Evolutionary conservation across 2,113 vertebrate genomes (phyloP).

Genomic region (Lophura nycthemera): DNA sequence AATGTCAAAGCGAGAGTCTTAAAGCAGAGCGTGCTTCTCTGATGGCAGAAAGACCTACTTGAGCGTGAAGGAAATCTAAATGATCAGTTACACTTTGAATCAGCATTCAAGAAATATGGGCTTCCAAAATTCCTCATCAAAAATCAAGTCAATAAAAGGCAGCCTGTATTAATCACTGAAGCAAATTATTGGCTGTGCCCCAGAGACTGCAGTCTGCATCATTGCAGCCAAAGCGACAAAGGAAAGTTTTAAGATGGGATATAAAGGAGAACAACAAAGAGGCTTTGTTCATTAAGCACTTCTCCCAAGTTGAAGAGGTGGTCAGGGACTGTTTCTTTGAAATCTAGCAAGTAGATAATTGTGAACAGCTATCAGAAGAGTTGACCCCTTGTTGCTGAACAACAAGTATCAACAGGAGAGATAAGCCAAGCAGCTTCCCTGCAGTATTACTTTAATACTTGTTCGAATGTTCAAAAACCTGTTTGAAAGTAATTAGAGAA

Average conservation of each 20-base stretch:
- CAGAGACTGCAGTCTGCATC: background rate
- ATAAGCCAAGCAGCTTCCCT: background rate
- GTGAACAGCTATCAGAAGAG: slow-evolving; percentile 5
- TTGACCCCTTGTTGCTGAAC: background rate
- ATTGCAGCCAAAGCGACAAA: background rate
- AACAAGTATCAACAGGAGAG: slow-evolving; percentile 5
- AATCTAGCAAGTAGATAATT: background rate
- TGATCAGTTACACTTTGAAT: background rate
- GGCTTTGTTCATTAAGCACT: background rate
- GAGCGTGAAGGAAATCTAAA: background rate
- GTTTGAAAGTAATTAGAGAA: background rate
- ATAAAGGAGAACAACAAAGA: slow-evolving; percentile 11
- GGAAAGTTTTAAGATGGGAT: slow-evolving; percentile 1
- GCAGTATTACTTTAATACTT: background rate
- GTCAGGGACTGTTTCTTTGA: slow-evolving; percentile 3
- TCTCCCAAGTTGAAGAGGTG: slow-evolving; percentile 12
- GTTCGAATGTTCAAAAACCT: background rate
- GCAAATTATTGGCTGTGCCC: background rate
- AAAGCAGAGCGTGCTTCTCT: background rate
- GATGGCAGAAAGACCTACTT: background rate
- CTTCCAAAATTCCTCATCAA: background rate
- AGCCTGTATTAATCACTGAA: background rate
- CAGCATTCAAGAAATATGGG: background rate
- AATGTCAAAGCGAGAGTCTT: background rate
- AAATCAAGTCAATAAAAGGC: background rate